Percentiles rank a stretch among this genome's conserved stretches.
Evolutionary conservation across 2,113 vertebrate species (phyloP).

Genomic region (Pseudorasbora parva): DNA sequence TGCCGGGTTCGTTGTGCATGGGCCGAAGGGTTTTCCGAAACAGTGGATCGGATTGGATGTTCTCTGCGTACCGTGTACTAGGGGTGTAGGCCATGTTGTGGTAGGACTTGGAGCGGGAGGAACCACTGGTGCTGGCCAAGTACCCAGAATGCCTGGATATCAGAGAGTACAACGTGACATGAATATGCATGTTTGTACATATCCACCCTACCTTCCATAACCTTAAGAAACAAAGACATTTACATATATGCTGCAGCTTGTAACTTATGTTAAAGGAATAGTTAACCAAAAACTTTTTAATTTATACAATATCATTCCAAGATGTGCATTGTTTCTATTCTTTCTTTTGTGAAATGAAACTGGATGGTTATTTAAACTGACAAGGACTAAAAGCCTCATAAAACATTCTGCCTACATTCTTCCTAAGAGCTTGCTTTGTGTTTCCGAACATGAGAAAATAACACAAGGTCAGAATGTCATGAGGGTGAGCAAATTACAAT

Average conservation of each 20-base stretch:
- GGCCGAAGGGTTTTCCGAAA: constrained; percentile 79
- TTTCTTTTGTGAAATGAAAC: constrained; percentile 7
- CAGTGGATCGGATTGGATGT: constrained; percentile 80
- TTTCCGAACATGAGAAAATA: background rate
- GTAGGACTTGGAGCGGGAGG: constrained; percentile 76
- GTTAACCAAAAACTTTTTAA: background rate
- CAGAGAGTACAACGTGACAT: background rate
- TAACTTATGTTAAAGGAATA: background rate
- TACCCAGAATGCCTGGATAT: constrained; percentile 70
- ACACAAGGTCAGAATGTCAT: background rate
- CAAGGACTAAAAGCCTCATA: background rate
- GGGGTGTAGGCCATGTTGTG: constrained; percentile 70
- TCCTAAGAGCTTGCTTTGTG: background rate
- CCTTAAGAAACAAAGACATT: background rate
- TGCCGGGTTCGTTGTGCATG: constrained; percentile 65
- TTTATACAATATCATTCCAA: background rate
- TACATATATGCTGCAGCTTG: background rate
- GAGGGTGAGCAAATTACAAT: background rate
- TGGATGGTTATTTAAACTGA: background rate
- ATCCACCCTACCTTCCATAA: background rate
- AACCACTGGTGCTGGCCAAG: constrained; percentile 71
- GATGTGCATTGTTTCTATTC: background rate
- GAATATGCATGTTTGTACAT: background rate
- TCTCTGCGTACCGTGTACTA: constrained; percentile 67
- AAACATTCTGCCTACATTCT: background rate